Evolutionary conservation across 2,113 vertebrate species (phyloP), one percentile per base, ranked within the genome.

Genomic region (Oryzias javanicus): DNA sequence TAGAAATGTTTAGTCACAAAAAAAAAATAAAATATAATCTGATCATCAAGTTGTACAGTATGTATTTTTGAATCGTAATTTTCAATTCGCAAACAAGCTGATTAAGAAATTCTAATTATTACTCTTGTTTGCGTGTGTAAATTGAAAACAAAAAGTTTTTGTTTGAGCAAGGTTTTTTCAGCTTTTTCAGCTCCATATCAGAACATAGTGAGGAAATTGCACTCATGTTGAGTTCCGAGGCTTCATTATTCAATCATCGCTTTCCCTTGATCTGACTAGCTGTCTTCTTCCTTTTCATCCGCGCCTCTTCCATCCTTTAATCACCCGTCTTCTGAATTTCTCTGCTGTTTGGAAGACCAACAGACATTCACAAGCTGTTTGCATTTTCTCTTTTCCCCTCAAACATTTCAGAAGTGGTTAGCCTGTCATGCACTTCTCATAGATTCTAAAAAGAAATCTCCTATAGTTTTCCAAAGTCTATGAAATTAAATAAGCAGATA

Each of bases 171-270:
- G 8, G 1, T n/a, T n/a, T n/a, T n/a, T n/a, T n/a, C n/a, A n/a
- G 29, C 29, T 35, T 59, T 58, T 49, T 35, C 44, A 69, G 42
- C n/a, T 62, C 46, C 17, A 16, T 47, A 41, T 68, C 18, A 41
- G 25, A 66, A n/a, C 24, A 27, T 19, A 52, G 62, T 55, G 50
- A 59, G 60, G 75, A 69, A 72, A 69, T 81, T 14, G 4, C 60
- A 67, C 55, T 65, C 58, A 52, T 77, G 55, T 73, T 74, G 70
- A 81, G 15, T 84, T 68, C 16, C 72, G 48, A 81, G 50, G 53
- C 59, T 50, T 84, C 73, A 78, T 78, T 75, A 80, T 83, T 78
- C 74, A 80, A 78, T 83, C 74, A 53, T 22, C 20, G 58, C 51
- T 24, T 55, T 50, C 46, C 67, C 53, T 87, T 82, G 65, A 78